Evolutionary conservation across 2,888 invertebrate genomes (phyloP), one percentile per base, ranked within the genome.

Genomic region (Morinoia aosen): DNA sequence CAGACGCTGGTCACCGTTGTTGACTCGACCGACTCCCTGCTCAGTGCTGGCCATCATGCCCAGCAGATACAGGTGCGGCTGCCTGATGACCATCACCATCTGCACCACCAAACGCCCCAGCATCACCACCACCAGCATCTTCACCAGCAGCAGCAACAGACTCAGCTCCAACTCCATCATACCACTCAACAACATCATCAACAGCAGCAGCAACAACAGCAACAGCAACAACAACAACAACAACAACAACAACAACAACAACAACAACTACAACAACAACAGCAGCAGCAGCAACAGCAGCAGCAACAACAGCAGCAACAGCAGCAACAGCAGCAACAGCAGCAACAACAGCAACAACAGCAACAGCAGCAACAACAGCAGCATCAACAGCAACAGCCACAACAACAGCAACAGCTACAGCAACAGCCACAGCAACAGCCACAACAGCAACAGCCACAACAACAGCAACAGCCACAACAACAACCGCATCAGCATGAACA

Each of bases 121-220:
- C 97, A 97, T 58, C 97, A 97, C 39, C 97, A 97, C 91, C 97
- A 97, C 88, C 95, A 91, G 48, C 96, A 96, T 33, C 95, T 96
- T 95, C 95, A 97, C 33, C 96, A 95, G 48, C 95, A 94, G 64
- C 97, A 95, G 96, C 97, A 95, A 97, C 97, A 97, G 93, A 95
- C 95, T 58, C 96, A 94, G 48, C 95, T 95, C 48, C 95, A 95
- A 88, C 95, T 96, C 39, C 96, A 95, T 76, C 96, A 96, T 56
- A 96, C 94, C 40, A 91, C 58, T 39, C 95, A 64, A 39, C 88
- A 94, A 56, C 96, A 95, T 88, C 93, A 88, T 33, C 94, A 95
- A 39, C 88, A 95, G 5, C 94, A 95, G n/a, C 95, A 88, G 94
- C 96, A 96, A 88, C 96, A 88, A 40, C 96, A 96, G 57, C 95